These are phyloP conservation scores for Premnoplex brunnescens DNA, from an alignment of 2,797 vertebrate genomes.

Conservation along the genomic window DNA sequence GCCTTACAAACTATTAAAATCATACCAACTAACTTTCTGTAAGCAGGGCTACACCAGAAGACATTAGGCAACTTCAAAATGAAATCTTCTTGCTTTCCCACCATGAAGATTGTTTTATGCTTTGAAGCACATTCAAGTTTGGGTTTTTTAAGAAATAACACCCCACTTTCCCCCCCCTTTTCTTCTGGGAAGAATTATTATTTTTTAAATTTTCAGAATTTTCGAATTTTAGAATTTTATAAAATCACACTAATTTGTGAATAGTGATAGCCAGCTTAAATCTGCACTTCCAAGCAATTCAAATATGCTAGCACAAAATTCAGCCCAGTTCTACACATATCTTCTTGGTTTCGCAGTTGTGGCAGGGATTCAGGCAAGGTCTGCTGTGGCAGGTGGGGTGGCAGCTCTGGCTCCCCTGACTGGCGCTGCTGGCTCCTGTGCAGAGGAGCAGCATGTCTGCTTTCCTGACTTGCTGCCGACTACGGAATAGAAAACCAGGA, in stretches of 20 bases:
- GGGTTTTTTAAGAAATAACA: background rate
- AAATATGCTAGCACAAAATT: rapidly evolving
- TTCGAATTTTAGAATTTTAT: background rate
- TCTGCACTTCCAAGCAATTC: background rate
- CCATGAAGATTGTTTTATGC: background rate
- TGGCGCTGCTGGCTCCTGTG: background rate
- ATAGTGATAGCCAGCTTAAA: background rate
- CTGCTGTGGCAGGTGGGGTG: background rate
- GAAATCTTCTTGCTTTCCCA: background rate
- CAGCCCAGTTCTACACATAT: rapidly evolving
- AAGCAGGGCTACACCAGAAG: background rate
- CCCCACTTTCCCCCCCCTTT: rapidly evolving
- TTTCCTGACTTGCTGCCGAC: background rate
- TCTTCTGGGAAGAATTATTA: background rate
- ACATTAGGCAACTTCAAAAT: background rate
- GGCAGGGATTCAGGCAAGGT: background rate
- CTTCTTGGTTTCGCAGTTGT: background rate
- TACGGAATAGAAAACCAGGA: background rate
- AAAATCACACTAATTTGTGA: background rate
- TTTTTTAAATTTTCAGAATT: background rate
- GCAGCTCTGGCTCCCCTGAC: background rate
- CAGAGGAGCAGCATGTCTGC: background rate
- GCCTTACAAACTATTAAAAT: background rate
- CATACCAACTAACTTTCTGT: background rate
- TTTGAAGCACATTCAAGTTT: background rate